Evolutionary conservation across 2,888 invertebrate species (phyloP), one percentile per base, ranked within the genome.

Genomic region (Harmothoe impar): DNA sequence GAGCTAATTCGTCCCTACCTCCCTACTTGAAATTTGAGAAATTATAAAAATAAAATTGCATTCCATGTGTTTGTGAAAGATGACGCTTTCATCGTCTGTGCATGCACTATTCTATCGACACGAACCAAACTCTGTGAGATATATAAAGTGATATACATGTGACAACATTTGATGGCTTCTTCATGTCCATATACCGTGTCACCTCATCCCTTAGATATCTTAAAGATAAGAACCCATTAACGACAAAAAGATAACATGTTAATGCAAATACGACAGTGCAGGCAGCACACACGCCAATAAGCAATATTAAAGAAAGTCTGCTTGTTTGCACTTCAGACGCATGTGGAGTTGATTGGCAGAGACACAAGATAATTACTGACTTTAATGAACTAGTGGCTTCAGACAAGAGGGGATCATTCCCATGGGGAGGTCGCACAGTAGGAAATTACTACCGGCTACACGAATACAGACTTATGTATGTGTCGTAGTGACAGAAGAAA

Each of bases 301-400:
- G 62, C 20, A 62, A 62, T 62, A n/a, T 7, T 3, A 62, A 62
- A 62, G 23, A 20, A 20, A 62, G 62, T 62, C 7, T n/a, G 12
- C 62, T 62, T n/a, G 62, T 62, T 62, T 62, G 62, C 62, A 29
- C 25, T 25, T 72, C 72, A 72, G 29, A 15, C 29, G 31, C 72
- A 23, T 15, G 25, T 25, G 72, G 29, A n/a, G 0, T 1, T 72
- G 72, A 72, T 72, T 72, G 72, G n/a, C 25, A 29, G 29, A 25
- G 72, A 72, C 72, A 72, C 25, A 72, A 72, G 72, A 7, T 72
- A 29, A 72, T 72, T 72, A 72, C 29, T 29, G 15, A 72, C 72
- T 72, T 72, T 72, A 72, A 72, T 72, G 72, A 72, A 72, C 72
- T 72, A 25, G 15, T 25, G 25, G 5, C 72, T 72, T 25, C 5